Evolutionary conservation across 2,888 invertebrate species (phyloP).

Genomic region (Nowickia ferox): DNA sequence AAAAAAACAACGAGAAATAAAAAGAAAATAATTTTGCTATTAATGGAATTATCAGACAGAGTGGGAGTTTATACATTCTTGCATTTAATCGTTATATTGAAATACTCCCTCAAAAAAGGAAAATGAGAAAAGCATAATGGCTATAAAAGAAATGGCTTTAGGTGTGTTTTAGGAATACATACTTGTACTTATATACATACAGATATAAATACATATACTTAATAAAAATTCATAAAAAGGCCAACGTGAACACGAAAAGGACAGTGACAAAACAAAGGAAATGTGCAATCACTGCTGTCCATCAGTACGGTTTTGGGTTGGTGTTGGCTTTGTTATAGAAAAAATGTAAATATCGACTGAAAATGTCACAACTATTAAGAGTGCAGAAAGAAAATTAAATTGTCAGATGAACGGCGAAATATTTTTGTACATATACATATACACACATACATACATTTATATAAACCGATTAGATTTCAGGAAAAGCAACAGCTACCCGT

Average conservation of each 20-base stretch:
- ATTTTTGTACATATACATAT: no score
- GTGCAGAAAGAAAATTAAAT: conserved; percentile 8
- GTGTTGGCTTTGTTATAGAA: conserved; percentile 63
- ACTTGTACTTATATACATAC: no score
- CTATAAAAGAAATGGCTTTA: conserved; percentile 37
- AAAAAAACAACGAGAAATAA: conserved; percentile 37
- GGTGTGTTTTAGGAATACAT: conserved; percentile 24
- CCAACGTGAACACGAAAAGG: conserved; percentile 1
- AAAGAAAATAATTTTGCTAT: conserved; percentile 19
- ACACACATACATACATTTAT: neutral
- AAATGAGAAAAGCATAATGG: conserved; percentile 39
- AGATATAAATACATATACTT: neutral
- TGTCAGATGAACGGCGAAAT: neutral
- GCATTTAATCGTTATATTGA: conserved; percentile 18
- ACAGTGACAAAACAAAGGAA: neutral
- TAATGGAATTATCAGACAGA: conserved; percentile 55
- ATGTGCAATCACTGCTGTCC: neutral
- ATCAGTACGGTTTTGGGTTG: conserved; percentile 10
- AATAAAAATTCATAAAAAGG: conserved; percentile 51
- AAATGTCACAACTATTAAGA: neutral
- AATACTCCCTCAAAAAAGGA: neutral
- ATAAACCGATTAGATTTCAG: conserved; percentile 17
- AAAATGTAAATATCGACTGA: conserved; percentile 48
- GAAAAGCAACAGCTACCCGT: conserved; percentile 34
- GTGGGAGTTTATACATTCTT: neutral